These are phyloP conservation scores for Plebejus melissa DNA, from an alignment of 2,888 invertebrate genomes.

Conservation along the genomic window DNA sequence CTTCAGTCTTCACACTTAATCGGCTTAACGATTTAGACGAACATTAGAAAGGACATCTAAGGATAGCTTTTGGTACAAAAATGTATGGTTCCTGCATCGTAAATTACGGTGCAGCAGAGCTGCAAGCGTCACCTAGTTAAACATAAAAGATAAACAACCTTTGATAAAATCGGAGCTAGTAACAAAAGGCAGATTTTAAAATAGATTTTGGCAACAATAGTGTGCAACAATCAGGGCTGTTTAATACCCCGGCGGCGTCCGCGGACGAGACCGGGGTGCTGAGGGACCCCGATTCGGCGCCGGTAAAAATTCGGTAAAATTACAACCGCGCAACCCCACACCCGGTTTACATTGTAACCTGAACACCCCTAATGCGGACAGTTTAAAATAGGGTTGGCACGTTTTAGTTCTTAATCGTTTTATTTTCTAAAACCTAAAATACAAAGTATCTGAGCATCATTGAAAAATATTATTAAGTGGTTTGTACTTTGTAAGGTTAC, in stretches of 20 bases:
- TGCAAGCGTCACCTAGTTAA: no score
- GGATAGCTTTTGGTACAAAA: no score
- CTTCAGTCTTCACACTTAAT: no score
- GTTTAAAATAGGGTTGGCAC: constrained; percentile 63
- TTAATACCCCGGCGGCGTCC: constrained; percentile 55
- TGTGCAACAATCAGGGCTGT: constrained; percentile 52
- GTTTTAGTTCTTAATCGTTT: not conserved
- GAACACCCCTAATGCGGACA: constrained; percentile 73
- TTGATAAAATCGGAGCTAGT: not conserved
- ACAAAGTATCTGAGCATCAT: no score
- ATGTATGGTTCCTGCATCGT: no score
- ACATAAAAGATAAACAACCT: not conserved
- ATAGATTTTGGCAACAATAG: constrained; percentile 26
- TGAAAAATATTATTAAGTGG: no score
- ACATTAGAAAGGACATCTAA: no score
- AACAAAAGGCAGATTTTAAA: constrained; percentile 12
- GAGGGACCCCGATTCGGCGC: constrained; percentile 46
- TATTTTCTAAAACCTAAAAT: no score
- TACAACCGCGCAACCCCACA: constrained; percentile 70
- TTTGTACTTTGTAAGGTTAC: no score
- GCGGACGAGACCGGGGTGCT: constrained; percentile 42
- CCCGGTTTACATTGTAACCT: constrained; percentile 73
- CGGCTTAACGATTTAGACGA: no score
- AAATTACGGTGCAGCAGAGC: no score
- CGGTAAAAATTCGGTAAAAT: constrained; percentile 75